Conservation (phyloP, 2,888 invertebrate species). For the Oscheius sp. region DNA sequence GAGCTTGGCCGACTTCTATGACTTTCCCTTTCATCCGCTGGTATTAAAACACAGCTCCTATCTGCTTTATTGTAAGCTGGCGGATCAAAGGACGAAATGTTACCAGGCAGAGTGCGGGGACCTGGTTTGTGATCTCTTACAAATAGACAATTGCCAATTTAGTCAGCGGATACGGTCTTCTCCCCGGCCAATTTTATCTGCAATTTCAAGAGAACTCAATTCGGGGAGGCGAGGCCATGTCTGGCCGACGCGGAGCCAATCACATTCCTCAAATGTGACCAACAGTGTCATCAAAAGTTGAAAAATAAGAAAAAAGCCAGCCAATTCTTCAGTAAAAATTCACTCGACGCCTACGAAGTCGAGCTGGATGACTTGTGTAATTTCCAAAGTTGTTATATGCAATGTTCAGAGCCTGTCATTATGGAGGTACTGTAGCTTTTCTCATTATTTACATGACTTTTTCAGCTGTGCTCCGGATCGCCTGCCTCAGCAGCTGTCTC, state of each 20-base stretch:
- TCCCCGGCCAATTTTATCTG: conserved; percentile 72
- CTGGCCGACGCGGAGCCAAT: conserved; percentile 70
- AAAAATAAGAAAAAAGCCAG: conserved; percentile 33
- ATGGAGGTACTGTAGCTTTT: conserved; percentile 46
- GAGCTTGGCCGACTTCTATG: conserved; percentile 67
- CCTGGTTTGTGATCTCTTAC: conserved; percentile 46
- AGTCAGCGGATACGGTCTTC: conserved; percentile 70
- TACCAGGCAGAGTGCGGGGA: conserved; percentile 68
- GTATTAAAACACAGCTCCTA: conserved; percentile 64
- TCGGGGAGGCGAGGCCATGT: conserved; percentile 50
- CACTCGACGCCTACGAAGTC: conserved; percentile 63
- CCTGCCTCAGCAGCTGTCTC: conserved; percentile 56
- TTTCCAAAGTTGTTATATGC: conserved; percentile 67
- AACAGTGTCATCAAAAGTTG: conserved; percentile 63
- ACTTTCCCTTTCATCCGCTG: conserved; percentile 71
- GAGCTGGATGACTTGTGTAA: conserved; percentile 65
- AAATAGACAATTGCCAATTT: conserved; percentile 20
- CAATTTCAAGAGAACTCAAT: conserved; percentile 59
- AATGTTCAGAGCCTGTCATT: conserved; percentile 61
- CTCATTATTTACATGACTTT: background rate
- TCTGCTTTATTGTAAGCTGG: conserved; percentile 66
- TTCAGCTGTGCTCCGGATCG: conserved; percentile 59
- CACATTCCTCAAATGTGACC: conserved; percentile 71
- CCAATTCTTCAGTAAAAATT: conserved; percentile 56
- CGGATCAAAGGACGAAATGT: conserved; percentile 68